Conservation (phyloP, 2,888 invertebrate genomes). For the Monopis laevigella region DNA sequence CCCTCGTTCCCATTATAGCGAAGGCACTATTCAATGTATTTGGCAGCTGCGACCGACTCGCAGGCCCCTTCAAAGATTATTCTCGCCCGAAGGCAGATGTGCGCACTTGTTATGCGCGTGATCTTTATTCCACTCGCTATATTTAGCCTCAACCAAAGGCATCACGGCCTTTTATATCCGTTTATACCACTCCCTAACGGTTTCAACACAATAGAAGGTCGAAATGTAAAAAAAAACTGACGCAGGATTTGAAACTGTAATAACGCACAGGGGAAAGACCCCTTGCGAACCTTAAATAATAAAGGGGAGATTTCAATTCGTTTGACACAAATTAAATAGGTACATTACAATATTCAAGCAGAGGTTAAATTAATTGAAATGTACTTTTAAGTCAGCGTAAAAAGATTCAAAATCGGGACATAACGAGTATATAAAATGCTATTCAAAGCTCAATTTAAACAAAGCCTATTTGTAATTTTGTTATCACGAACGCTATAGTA, state of each 20-base stretch:
- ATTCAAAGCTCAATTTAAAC: no score
- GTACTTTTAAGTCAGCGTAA: no score
- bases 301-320: constrained; percentile 33
- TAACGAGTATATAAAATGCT: no score
- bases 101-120: constrained; percentile 25
- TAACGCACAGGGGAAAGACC: constrained; percentile 44
- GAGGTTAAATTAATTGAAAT: no score
- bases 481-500: no score
- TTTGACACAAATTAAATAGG: no score
- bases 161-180: constrained; percentile 39
- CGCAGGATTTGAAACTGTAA: constrained; percentile 30
- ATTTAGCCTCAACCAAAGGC: constrained; percentile 62
- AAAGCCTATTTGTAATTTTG: no score
- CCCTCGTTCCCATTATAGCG: constrained; percentile 11
- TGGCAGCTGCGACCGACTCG: constrained; percentile 9
- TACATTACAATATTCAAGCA: no score
- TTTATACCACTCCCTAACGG: constrained; percentile 53
- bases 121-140: constrained; percentile 46
- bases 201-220: constrained; percentile 53
- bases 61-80: constrained; percentile 9
- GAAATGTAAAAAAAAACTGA: constrained; percentile 40
- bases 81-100: constrained; percentile 18
- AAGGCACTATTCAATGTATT: constrained; percentile 9
- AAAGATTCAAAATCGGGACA: no score
- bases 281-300: constrained; percentile 38